Base-by-base conservation (phyloP, 2,797 vertebrate genomes). In the Phrynocephalus vlangalii region DNA sequence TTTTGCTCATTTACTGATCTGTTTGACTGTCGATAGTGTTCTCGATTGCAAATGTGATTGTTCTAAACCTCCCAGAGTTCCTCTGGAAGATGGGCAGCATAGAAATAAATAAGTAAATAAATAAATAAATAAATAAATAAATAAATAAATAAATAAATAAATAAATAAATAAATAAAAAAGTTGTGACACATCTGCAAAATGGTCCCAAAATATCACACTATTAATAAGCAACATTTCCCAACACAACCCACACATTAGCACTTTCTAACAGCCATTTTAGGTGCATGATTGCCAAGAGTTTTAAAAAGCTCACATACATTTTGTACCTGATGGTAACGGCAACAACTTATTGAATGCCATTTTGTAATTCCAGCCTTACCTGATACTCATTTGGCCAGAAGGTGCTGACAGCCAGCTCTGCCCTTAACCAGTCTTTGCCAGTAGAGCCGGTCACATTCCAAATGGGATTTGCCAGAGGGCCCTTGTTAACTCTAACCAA, bases 331-430 rank as follows among this genome's bases (percentile, higher is more conserved):
- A 22, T 8, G 30, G 18, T 56, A 79, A 30, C 38, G 13, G 5
- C 26, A 60, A 70, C 77, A 56, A 63, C 60, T 6, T n/a, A 24
- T 38, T 77, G 11, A 26, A 63, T 44, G 26, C 33, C 1, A 0
- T 30, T 24, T 28, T 73, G 75, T 33, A 15, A 11, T 15, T 68
- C 22, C 2, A 80, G 30, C 13, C 89, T 96, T 97, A 99, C 99
- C 98, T 99, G 99, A 94, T 99, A 99, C 89, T 99, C 98, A 7
- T 99, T 99, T 38, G 99, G 99, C 99, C 99, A 99, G 95, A 99
- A 99, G 88, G 99, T 99, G 97, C 98, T 99, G 94, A 99, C 98
- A 0, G 99, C 99, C 50, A 99, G 96, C 94, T 99, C 99, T 0
- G 98, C 99, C 93, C 97, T 97, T 93, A 98, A 97, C 99, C 99